These are phyloP conservation scores for Carabus problematicus DNA, from an alignment of 2,888 invertebrate species.

Conservation along the genomic window DNA sequence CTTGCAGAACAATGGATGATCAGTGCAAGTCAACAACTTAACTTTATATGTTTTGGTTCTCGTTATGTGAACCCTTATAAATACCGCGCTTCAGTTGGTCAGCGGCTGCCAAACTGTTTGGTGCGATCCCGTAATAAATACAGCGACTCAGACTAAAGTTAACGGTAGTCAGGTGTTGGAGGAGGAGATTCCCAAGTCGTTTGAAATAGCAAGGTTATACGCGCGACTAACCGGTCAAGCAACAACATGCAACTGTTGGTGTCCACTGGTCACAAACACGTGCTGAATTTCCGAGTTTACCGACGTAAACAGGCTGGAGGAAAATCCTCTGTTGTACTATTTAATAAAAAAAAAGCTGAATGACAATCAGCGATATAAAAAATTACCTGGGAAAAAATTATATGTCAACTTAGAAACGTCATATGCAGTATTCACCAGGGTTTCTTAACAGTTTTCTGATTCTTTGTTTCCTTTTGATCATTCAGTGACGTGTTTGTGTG, in stretches of 20 bases:
- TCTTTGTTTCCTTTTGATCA: no score
- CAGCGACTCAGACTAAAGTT: conserved; percentile 19
- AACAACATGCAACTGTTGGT: conserved; percentile 22
- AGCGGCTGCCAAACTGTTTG: conserved; percentile 45
- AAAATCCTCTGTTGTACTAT: conserved; percentile 22
- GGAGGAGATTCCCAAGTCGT: conserved; percentile 34
- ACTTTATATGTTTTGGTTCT: conserved; percentile 35
- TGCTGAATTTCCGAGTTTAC: conserved; percentile 35
- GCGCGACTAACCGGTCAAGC: conserved; percentile 24
- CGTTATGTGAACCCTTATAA: conserved; percentile 37
- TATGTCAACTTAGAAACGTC: no score
- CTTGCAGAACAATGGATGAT: conserved; percentile 11
- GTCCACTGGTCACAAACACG: conserved; percentile 24
- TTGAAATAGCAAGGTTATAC: conserved; percentile 13
- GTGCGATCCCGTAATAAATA: conserved; percentile 34
- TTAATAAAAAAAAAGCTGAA: no score
- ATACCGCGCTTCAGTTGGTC: conserved; percentile 47
- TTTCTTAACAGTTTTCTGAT: no score
- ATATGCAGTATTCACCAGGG: no score
- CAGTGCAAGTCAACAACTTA: conserved; percentile 18
- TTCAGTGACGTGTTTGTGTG: no score
- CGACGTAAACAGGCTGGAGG: conserved; percentile 25
- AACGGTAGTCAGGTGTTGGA: conserved; percentile 21
- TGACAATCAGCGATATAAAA: no score
- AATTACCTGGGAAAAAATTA: no score